Evolutionary conservation across 1,140 invertebrate genomes (phyloP).

Genomic region (Pseudomyrmex sp.): DNA sequence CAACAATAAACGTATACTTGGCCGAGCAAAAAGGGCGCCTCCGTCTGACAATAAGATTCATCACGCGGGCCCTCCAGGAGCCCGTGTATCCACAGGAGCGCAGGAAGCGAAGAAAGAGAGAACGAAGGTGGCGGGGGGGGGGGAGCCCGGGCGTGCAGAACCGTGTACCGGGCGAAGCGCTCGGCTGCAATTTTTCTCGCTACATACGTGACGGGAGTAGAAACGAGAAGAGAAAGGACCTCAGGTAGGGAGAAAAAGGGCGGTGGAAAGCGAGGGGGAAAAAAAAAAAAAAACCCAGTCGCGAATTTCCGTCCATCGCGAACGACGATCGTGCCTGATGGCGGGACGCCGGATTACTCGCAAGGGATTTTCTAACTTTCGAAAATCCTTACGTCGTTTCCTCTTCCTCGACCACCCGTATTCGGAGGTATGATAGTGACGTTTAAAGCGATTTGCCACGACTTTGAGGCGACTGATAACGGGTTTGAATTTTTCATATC

Average conservation of each 20-base stretch:
- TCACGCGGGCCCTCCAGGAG: conserved; percentile 33
- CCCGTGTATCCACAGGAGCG: conserved; percentile 24
- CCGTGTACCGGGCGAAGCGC: conserved; percentile 84
- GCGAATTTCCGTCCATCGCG: conserved; percentile 75
- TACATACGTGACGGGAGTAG: conserved; percentile 85
- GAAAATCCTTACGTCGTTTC: conserved; percentile 36
- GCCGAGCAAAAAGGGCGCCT: conserved; percentile 27
- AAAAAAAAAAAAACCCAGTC: conserved; percentile 64
- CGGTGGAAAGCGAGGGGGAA: conserved; percentile 58
- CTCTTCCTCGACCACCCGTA: conserved; percentile 26
- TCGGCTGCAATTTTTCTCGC: conserved; percentile 86
- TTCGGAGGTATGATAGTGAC: conserved; percentile 23
- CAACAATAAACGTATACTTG: conserved; percentile 55
- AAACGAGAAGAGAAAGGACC: conserved; percentile 78
- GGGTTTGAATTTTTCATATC: background rate
- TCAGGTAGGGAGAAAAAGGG: conserved; percentile 56
- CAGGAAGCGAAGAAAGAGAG: conserved; percentile 56
- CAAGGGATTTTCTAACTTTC: conserved; percentile 70
- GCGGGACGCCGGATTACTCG: conserved; percentile 68
- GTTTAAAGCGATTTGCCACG: conserved; percentile 10
- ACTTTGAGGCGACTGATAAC: conserved; percentile 8
- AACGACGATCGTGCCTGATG: conserved; percentile 64
- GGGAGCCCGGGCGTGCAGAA: conserved; percentile 82
- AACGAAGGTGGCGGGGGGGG: conserved; percentile 60
- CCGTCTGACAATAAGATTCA: conserved; percentile 63